These are phyloP conservation scores for Enteromius thamalakanensis DNA, from an alignment of 2,797 vertebrate species.

Conservation along the genomic window DNA sequence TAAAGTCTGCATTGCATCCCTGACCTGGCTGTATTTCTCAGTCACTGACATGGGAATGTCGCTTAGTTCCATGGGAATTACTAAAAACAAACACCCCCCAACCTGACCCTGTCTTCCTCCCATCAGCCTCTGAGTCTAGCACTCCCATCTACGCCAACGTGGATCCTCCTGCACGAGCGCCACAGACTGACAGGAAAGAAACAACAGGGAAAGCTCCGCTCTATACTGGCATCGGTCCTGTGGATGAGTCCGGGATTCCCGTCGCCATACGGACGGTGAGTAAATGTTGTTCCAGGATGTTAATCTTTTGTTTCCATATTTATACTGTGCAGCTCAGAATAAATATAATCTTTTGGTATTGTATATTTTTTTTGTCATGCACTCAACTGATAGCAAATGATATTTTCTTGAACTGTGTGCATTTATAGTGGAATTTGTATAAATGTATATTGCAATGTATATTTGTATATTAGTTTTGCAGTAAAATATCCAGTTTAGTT, in stretches of 20 bases:
- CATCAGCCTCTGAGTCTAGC: constrained; percentile 77
- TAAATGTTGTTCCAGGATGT: constrained; percentile 14
- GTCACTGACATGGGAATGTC: constrained; percentile 30
- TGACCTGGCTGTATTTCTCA: constrained; percentile 23
- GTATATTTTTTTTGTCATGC: background rate
- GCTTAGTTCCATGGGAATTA: constrained; percentile 13
- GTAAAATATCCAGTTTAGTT: constrained; percentile 1
- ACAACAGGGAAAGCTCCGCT: constrained; percentile 82
- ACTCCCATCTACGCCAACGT: constrained; percentile 76
- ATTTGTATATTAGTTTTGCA: background rate
- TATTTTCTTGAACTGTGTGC: background rate
- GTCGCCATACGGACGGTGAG: constrained; percentile 87
- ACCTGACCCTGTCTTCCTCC: constrained; percentile 23
- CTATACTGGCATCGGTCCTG: constrained; percentile 84
- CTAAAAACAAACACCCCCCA: constrained; percentile 22
- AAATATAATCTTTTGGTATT: background rate
- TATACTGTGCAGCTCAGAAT: background rate
- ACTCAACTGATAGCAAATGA: too few relatives aligned
- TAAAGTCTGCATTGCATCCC: background rate
- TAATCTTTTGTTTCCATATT: constrained; percentile 6
- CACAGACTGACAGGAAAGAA: constrained; percentile 83
- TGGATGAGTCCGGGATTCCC: constrained; percentile 87
- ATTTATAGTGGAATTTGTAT: background rate
- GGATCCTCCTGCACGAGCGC: constrained; percentile 75
- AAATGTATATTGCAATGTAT: background rate